Evolutionary conservation across 2,797 vertebrate genomes (phyloP).

Genomic region (Myotis findleyi): DNA sequence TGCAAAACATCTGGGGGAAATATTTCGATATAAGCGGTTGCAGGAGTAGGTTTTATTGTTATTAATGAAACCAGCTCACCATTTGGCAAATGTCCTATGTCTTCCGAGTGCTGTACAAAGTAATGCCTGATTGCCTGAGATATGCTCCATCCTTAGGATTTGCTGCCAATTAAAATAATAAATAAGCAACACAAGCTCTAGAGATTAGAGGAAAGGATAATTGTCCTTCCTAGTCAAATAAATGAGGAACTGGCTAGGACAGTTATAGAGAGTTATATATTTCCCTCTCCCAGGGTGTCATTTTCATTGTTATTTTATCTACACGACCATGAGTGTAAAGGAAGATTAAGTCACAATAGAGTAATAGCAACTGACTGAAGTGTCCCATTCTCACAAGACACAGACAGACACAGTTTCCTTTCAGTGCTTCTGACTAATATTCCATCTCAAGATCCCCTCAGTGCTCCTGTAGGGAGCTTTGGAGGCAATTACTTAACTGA

Average conservation of each 20-base stretch:
- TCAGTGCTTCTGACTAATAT: constrained; percentile 31
- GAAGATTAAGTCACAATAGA: constrained; percentile 66
- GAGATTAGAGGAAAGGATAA: constrained; percentile 72
- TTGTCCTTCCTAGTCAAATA: constrained; percentile 73
- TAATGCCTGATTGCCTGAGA: constrained; percentile 24
- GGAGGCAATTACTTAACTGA: constrained; percentile 70
- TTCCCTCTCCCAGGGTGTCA: constrained; percentile 71
- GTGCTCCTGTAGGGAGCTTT: constrained; percentile 59
- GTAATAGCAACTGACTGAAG: not conserved
- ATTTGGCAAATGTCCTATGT: constrained; percentile 41
- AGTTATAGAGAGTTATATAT: constrained; percentile 66
- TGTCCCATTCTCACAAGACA: not conserved
- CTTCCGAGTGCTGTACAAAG: constrained; percentile 55
- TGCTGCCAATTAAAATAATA: constrained; percentile 83
- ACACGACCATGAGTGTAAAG: not conserved
- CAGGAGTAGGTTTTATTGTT: constrained; percentile 51
- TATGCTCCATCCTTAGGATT: constrained; percentile 39
- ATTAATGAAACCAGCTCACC: constrained; percentile 62
- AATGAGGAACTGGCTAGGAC: constrained; percentile 69
- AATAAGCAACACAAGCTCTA: constrained; percentile 73
- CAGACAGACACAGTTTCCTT: constrained; percentile 8
- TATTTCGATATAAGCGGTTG: constrained; percentile 41
- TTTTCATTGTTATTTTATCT: constrained; percentile 69
- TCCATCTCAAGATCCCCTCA: constrained; percentile 46
- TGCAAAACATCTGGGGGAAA: constrained; percentile 64